These are phyloP conservation scores for Podarcis raffonei DNA, from an alignment of 2,113 vertebrate species.

Conservation along the genomic window DNA sequence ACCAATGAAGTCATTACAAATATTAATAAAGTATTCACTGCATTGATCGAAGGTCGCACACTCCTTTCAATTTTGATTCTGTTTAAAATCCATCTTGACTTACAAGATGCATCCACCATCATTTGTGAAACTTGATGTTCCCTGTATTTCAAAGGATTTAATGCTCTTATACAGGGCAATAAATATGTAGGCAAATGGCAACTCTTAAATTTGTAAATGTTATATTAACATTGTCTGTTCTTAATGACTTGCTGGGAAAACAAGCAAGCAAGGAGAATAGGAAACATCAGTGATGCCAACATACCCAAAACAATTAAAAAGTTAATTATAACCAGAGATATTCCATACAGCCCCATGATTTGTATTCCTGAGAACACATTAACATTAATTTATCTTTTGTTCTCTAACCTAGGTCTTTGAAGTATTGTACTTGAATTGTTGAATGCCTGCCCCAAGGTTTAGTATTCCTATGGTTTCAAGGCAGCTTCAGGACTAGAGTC, in stretches of 20 bases:
- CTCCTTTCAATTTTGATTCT: neutral
- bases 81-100: neutral
- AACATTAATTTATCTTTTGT: too few species aligned
- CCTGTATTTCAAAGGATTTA: neutral
- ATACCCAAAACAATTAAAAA: too few species aligned
- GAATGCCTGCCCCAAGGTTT: too few species aligned
- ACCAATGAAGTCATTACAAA: neutral
- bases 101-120: neutral
- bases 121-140: neutral
- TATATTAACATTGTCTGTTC: neutral
- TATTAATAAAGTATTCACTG: slow-evolving; percentile 7
- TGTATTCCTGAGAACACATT: too few species aligned
- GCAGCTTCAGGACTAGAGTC: too few species aligned
- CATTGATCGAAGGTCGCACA: neutral
- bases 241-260: neutral
- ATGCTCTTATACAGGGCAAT: neutral
- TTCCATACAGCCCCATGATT: too few species aligned
- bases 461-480: too few species aligned
- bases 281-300: too few species aligned
- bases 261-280: too few species aligned
- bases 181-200: neutral
- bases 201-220: neutral
- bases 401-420: too few species aligned
- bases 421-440: too few species aligned
- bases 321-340: too few species aligned